Percentiles rank a stretch among this genome's conserved stretches.
phyloP scores from a whole-genome alignment of 2,113 vertebrate species.

The Malurus alboscapulatus region DNA sequence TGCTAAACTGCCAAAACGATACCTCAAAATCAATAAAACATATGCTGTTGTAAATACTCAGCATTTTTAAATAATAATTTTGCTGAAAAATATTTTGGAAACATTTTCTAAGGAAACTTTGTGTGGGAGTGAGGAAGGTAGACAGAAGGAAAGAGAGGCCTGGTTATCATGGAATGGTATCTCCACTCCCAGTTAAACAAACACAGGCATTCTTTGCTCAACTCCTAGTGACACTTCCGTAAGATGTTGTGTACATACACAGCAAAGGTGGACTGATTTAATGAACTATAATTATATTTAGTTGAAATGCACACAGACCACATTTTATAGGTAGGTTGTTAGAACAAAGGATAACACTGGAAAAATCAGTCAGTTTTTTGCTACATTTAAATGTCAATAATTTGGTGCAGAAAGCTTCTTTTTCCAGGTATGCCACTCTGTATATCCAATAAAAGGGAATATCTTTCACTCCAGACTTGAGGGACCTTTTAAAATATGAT shows the following conservation, averaged over 20 bases:
- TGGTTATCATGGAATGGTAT: not conserved
- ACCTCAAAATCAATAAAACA: not conserved
- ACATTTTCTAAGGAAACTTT: not conserved
- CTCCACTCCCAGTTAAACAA: not conserved
- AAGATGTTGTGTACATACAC: fast-evolving
- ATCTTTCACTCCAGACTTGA: not conserved
- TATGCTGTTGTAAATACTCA: not conserved
- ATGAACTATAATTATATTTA: not conserved
- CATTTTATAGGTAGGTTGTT: not conserved
- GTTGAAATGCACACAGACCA: not conserved
- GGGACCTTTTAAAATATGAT: not conserved
- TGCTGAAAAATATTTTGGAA: not conserved
- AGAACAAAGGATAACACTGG: not conserved
- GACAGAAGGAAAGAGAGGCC: not conserved
- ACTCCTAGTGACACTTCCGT: not conserved
- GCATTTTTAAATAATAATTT: not conserved
- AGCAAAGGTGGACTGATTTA: not conserved
- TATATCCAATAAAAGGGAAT: not conserved
- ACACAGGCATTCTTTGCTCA: not conserved
- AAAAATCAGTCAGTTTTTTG: not conserved
- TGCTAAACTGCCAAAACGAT: not conserved
- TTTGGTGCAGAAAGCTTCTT: not conserved
- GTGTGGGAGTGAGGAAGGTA: not conserved
- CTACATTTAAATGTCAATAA: not conserved
- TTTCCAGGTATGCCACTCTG: not conserved